Evolutionary conservation across 2,113 vertebrate species (phyloP), one percentile per base, ranked within the genome.

Genomic region (Malurus melanocephalus): DNA sequence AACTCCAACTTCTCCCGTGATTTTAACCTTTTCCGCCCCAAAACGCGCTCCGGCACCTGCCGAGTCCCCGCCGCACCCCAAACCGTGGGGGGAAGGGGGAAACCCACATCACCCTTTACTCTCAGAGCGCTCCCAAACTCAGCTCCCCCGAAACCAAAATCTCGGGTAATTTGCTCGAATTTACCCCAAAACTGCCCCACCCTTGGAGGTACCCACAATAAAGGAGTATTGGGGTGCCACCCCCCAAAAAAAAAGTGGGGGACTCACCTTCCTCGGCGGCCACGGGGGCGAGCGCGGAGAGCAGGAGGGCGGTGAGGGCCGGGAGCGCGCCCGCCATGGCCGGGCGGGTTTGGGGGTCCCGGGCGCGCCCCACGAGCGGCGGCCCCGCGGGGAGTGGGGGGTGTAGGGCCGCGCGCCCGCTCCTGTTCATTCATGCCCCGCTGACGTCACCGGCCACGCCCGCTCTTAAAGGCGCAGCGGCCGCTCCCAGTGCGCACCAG

Each of bases 401-500:
- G 66, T 4, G 55, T 32, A 87, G 76, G 71, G 86, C 68, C 19
- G 59, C 33, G 88, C 80, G 33, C 85, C 60, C 73, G 85, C 61
- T 68, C 67, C 90, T 92, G 90, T 88, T 92, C 90, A 88, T 79
- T 92, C 81, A 75, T 59, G 80, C 33, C 66, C 90, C 26, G 22
- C 45, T 87, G 67, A 90, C 49, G 73, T 80, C 92, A 66, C 61
- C 24, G 46, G 74, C 48, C 71, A 62, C 79, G 60, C 79, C 88
- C 72, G 18, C 86, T 52, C 97, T 97, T 98, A 97, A 48, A 98
- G 85, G 17, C 96, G 95, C 7, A 97, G 9, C 93, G 94, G 8
- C 97, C 96, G 73, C 88, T 97, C 55, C 95, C 87, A 97, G 73
- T 73, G 96, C 93, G 16, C 97, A 96, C 98, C 98, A 97, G 17